phyloP scores from a whole-genome alignment of 2,888 invertebrate genomes.

The Pyrochroa serraticornis region DNA sequence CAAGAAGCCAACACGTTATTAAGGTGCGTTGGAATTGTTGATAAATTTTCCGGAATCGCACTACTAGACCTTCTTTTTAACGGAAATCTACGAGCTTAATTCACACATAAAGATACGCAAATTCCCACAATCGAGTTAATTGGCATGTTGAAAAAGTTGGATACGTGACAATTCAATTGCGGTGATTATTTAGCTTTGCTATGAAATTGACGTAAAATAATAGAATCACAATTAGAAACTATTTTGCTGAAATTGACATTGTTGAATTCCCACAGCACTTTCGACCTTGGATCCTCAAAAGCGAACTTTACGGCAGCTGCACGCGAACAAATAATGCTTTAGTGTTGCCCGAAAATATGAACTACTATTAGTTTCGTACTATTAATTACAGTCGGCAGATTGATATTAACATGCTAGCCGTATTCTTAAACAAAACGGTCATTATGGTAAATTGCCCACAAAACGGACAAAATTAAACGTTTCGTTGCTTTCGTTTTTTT shows the following conservation, averaged over 20 bases:
- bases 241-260: conserved; percentile 27
- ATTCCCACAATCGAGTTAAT: conserved; percentile 20
- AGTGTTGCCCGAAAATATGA: conserved; percentile 37
- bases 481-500: no score
- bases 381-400: conserved; percentile 25
- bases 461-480: neutral
- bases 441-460: conserved; percentile 15
- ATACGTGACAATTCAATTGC: conserved; percentile 20
- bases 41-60: no score
- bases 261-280: conserved; percentile 36
- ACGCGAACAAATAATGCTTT: conserved; percentile 34
- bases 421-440: conserved; percentile 15
- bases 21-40: no score
- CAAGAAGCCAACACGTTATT: no score
- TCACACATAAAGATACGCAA: neutral
- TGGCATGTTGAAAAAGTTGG: conserved; percentile 4
- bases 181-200: conserved; percentile 19
- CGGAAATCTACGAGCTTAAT: no score
- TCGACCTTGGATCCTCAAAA: conserved; percentile 35
- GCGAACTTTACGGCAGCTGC: conserved; percentile 40
- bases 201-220: conserved; percentile 27
- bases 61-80: no score
- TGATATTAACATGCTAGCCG: conserved; percentile 23
- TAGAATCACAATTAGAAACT: conserved; percentile 27
- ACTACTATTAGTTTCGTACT: conserved; percentile 14